Evolutionary conservation across 2,797 vertebrate species (phyloP).

Genomic region (Lophotriccus pileatus): DNA sequence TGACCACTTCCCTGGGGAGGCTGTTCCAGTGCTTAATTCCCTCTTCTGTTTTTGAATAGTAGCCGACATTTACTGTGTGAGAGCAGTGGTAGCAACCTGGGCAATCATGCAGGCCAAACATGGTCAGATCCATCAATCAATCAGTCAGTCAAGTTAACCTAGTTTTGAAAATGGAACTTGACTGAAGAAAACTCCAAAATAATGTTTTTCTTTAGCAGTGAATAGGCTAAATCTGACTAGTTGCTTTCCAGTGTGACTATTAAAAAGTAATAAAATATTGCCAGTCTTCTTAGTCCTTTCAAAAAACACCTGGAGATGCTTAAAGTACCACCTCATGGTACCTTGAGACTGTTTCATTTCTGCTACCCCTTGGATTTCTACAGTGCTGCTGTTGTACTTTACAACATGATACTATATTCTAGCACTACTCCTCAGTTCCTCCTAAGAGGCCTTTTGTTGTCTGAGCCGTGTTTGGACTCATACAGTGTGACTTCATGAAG

Average conservation of each 20-base stretch:
- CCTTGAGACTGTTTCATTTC: neutral
- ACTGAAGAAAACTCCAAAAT: neutral
- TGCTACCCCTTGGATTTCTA: neutral
- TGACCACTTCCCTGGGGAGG: neutral
- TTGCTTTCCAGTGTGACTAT: neutral
- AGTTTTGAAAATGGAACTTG: neutral
- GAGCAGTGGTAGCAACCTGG: neutral
- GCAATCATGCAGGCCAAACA: neutral
- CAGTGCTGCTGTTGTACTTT: neutral
- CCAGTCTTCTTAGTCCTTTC: neutral
- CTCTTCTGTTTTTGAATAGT: neutral
- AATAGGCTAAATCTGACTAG: neutral
- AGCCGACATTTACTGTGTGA: neutral
- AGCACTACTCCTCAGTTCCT: neutral
- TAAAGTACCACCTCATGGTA: neutral
- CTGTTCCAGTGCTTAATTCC: fast-evolving
- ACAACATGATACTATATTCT: neutral
- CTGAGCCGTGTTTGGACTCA: neutral
- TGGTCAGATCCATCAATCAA: neutral
- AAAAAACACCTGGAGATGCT: neutral
- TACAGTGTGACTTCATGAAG: neutral
- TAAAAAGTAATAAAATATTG: neutral
- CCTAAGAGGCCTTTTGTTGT: neutral
- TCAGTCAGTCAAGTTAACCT: neutral
- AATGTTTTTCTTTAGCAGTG: neutral